Conservation (phyloP, 2,113 vertebrate species). For the Petaurus breviceps region DNA sequence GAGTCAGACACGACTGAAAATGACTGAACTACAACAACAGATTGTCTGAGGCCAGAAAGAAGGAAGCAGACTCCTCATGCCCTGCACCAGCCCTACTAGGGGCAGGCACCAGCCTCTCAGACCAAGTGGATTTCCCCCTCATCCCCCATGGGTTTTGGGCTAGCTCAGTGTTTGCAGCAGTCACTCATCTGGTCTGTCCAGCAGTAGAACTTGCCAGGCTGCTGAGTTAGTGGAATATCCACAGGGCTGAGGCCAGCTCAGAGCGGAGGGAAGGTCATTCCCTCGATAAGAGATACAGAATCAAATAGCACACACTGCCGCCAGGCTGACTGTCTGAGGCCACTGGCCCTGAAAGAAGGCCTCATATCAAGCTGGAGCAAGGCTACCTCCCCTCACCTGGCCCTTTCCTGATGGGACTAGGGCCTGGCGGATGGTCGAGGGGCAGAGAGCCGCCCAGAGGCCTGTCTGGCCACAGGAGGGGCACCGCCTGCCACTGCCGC, state of each 20-base stretch:
- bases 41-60: background rate
- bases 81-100: background rate
- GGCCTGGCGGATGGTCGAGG: background rate
- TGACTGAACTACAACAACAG: too few relatives aligned
- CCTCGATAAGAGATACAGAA: background rate
- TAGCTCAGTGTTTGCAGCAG: background rate
- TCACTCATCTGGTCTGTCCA: background rate
- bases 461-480: background rate
- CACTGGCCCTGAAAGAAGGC: background rate
- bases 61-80: background rate
- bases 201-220: background rate
- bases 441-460: background rate
- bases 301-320: background rate
- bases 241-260: background rate
- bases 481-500: background rate
- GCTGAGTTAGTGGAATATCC: background rate
- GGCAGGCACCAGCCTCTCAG: background rate
- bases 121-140: background rate
- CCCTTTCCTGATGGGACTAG: background rate
- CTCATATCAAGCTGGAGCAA: background rate
- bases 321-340: background rate
- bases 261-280: background rate
- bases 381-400: rapidly evolving
- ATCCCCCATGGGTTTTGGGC: background rate
- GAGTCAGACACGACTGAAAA: background rate